Conservation (phyloP, 2,888 invertebrate genomes). For the Metacarcinus magister region DNA sequence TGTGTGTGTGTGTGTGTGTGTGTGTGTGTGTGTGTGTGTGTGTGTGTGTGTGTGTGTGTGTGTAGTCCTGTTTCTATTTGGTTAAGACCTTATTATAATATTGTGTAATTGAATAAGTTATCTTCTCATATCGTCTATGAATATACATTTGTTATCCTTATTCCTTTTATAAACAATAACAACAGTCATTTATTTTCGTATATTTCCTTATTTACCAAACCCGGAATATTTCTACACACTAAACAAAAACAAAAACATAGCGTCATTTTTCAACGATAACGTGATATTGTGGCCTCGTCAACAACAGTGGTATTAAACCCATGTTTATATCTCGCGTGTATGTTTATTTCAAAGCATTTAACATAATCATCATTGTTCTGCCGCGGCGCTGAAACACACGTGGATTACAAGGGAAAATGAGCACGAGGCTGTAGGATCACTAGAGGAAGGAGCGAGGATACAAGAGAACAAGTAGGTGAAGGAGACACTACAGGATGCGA, state of each 20-base stretch:
- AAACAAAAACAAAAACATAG: not conserved
- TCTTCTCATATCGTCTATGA: not conserved
- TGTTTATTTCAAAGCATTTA: not conserved
- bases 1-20: too few relatives aligned
- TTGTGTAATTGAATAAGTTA: not conserved
- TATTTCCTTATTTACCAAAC: not conserved
- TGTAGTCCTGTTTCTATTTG: not conserved
- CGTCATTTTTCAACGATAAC: not conserved
- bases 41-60: too few relatives aligned
- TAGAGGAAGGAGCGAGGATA: not conserved
- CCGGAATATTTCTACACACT: too few relatives aligned
- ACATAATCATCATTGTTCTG: not conserved
- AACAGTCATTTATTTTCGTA: not conserved
- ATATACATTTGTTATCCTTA: not conserved
- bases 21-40: too few relatives aligned
- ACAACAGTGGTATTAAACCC: not conserved
- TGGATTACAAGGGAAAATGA: not conserved
- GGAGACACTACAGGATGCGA: not conserved
- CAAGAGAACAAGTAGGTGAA: slow-evolving; percentile 32
- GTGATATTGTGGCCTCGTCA: not conserved
- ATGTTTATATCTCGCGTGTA: not conserved
- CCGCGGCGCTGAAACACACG: not conserved
- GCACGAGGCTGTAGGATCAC: not conserved
- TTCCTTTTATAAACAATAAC: not conserved
- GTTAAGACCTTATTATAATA: not conserved